phyloP scores from a whole-genome alignment of 2,888 invertebrate genomes.

The Troglohyphantes excavatus region DNA sequence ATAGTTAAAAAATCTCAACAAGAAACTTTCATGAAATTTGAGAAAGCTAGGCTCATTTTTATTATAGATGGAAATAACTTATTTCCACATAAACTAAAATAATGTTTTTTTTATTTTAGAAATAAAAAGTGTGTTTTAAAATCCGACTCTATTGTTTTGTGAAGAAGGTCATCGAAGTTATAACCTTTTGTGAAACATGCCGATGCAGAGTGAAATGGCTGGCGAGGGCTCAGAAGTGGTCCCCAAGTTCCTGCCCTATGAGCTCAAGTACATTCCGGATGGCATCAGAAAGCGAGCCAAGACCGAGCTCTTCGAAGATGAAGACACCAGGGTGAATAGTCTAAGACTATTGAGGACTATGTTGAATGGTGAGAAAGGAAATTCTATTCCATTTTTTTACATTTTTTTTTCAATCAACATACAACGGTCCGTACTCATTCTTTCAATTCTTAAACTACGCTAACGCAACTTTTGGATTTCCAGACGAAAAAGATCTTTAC shows the following conservation, averaged over 20 bases:
- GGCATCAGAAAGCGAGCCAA: slow-evolving; percentile 54
- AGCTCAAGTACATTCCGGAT: slow-evolving; percentile 55
- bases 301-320: slow-evolving; percentile 66
- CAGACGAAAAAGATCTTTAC: slow-evolving; percentile 81
- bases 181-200: too few species aligned
- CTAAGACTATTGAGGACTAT: slow-evolving; percentile 45
- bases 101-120: not conserved
- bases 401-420: too few species aligned
- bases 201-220: not conserved
- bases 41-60: too few species aligned
- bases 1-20: too few species aligned
- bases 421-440: too few species aligned
- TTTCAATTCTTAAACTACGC: too few species aligned
- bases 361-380: slow-evolving; percentile 47
- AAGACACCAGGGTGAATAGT: slow-evolving; percentile 62
- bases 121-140: not conserved
- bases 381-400: too few species aligned
- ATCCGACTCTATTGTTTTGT: not conserved
- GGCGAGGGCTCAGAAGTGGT: not conserved
- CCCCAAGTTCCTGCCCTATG: slow-evolving; percentile 52
- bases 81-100: too few species aligned
- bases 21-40: too few species aligned
- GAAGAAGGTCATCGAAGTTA: not conserved
- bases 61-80: too few species aligned
- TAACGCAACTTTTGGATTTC: slow-evolving; percentile 7